Percentiles rank a stretch among this genome's conserved stretches.
Conservation (phyloP, 2,888 invertebrate species). For the Diogma glabrata region DNA sequence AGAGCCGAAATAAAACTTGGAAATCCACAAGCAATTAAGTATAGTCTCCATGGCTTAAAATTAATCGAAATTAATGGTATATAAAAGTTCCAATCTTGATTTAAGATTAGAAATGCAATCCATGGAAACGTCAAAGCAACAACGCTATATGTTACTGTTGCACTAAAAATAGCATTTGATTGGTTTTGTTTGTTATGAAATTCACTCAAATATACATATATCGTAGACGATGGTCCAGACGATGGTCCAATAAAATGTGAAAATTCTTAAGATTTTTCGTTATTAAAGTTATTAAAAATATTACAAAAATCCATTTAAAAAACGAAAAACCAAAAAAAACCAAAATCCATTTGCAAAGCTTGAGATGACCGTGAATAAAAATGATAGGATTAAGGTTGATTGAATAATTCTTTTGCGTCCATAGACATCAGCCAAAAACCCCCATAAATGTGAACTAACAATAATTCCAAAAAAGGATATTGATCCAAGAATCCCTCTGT, state of each 20-base stretch:
- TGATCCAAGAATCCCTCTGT: slow-evolving; percentile 35
- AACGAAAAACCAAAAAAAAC: slow-evolving; percentile 39
- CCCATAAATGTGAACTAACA: slow-evolving; percentile 43
- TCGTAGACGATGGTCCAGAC: slow-evolving; percentile 39
- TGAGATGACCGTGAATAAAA: slow-evolving; percentile 38
- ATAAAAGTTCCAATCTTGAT: slow-evolving; percentile 27
- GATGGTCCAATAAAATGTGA: no score
- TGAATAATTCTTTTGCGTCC: slow-evolving; percentile 39
- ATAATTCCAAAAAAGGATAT: slow-evolving; percentile 39
- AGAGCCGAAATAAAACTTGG: slow-evolving; percentile 29
- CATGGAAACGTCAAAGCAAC: slow-evolving; percentile 30
- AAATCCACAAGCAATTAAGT: slow-evolving; percentile 29
- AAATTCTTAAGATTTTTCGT: no score
- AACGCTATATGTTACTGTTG: slow-evolving; percentile 30
- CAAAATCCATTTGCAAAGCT: slow-evolving; percentile 39
- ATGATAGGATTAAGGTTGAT: slow-evolving; percentile 37
- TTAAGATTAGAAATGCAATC: slow-evolving; percentile 30
- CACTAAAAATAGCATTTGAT: slow-evolving; percentile 34
- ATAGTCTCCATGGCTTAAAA: slow-evolving; percentile 32
- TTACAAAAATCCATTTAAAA: slow-evolving; percentile 43
- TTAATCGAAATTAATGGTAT: slow-evolving; percentile 25
- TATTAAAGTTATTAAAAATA: no score
- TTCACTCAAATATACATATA: slow-evolving; percentile 42
- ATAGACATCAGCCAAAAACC: slow-evolving; percentile 42
- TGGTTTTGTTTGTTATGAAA: slow-evolving; percentile 38